phyloP scores from a whole-genome alignment of 2,888 invertebrate genomes.

The Papilio demoleus region DNA sequence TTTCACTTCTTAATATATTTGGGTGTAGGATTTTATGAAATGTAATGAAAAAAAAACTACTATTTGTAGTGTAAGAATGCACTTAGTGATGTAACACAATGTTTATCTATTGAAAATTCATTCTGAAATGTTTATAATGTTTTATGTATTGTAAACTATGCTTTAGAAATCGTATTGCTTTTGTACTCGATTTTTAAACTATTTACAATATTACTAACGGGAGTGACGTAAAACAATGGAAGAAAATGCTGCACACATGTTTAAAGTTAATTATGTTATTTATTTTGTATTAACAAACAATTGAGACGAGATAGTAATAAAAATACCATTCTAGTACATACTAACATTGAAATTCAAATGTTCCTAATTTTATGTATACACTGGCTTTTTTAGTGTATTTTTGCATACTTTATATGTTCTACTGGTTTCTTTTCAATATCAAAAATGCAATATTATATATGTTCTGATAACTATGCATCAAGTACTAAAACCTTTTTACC shows the following conservation, averaged over 20 bases:
- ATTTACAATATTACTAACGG: slow-evolving; percentile 12
- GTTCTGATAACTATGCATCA: too few species aligned
- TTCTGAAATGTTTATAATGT: slow-evolving; percentile 22
- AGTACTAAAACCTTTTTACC: too few species aligned
- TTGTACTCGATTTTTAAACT: slow-evolving; percentile 24
- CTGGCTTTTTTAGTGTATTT: too few species aligned
- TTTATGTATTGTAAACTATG: slow-evolving; percentile 18
- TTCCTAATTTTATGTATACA: too few species aligned
- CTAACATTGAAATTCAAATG: too few species aligned
- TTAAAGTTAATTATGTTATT: neutral
- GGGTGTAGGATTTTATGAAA: slow-evolving; percentile 22
- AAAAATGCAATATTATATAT: too few species aligned
- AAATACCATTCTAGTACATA: neutral
- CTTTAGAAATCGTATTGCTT: slow-evolving; percentile 20
- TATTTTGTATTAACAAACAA: neutral
- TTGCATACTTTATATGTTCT: too few species aligned
- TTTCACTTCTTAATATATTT: slow-evolving; percentile 23
- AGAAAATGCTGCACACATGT: neutral
- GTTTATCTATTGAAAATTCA: slow-evolving; percentile 26
- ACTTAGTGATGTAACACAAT: slow-evolving; percentile 31
- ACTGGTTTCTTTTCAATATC: too few species aligned
- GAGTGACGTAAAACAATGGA: slow-evolving; percentile 5
- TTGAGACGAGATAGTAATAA: neutral
- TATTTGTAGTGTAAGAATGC: slow-evolving; percentile 24
- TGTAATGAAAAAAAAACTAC: slow-evolving; percentile 1